These are phyloP conservation scores for Neoarius graeffei DNA, from an alignment of 2,113 vertebrate genomes.

Conservation along the genomic window DNA sequence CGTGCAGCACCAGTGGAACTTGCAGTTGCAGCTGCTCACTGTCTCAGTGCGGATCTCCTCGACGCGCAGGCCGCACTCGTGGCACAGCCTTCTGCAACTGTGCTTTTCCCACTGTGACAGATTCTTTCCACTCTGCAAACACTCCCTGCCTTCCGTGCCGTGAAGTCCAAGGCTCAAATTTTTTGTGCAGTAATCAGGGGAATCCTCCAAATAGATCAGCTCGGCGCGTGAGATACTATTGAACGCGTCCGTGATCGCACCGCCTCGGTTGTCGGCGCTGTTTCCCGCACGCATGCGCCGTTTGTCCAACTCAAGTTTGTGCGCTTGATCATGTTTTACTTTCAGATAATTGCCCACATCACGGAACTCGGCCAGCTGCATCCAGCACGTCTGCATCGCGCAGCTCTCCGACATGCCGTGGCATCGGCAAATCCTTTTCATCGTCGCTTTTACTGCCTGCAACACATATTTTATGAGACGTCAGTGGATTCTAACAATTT, in stretches of 20 bases:
- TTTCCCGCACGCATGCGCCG: constrained; percentile 81
- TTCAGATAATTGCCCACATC: constrained; percentile 90
- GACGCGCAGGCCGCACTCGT: constrained; percentile 86
- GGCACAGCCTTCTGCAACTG: constrained; percentile 87
- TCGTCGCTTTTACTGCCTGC: constrained; percentile 87
- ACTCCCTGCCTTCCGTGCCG: constrained; percentile 92
- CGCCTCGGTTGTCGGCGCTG: constrained; percentile 82
- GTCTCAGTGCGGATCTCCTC: constrained; percentile 82
- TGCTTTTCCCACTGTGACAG: constrained; percentile 79
- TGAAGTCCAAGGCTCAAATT: constrained; percentile 86
- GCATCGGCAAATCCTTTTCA: constrained; percentile 91
- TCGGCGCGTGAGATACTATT: constrained; percentile 75
- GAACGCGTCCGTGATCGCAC: constrained; percentile 77
- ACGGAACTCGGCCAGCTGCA: constrained; percentile 88
- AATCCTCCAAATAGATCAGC: constrained; percentile 92
- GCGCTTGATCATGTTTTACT: constrained; percentile 83
- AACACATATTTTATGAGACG: neutral
- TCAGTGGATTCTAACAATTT: neutral
- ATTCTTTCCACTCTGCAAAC: constrained; percentile 78
- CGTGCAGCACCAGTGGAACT: constrained; percentile 95
- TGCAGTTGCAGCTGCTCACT: constrained; percentile 91
- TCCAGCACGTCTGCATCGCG: constrained; percentile 94
- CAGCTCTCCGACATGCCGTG: constrained; percentile 97
- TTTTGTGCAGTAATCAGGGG: constrained; percentile 88
- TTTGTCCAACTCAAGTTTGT: constrained; percentile 89